These are phyloP conservation scores for Amblyraja radiata DNA, from an alignment of 2,797 vertebrate genomes.

Conservation along the genomic window DNA sequence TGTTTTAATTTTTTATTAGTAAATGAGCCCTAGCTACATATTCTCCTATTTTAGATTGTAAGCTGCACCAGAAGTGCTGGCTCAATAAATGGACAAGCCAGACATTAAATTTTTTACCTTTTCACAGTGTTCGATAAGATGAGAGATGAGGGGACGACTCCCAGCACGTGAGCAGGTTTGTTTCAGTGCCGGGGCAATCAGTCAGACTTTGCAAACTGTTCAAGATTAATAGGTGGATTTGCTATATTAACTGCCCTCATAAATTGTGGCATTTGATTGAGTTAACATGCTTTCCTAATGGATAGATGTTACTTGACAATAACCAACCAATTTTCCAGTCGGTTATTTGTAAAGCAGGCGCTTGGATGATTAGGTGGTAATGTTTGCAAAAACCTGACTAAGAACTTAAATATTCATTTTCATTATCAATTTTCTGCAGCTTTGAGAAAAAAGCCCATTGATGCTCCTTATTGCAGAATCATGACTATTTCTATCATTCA, in stretches of 20 bases:
- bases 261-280: not conserved
- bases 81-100: not conserved
- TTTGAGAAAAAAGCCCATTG: not conserved
- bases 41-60: not conserved
- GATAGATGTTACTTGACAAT: not conserved
- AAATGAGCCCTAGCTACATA: not conserved
- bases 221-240: not conserved
- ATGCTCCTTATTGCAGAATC: not conserved
- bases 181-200: slow-evolving; percentile 3
- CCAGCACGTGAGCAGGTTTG: not conserved
- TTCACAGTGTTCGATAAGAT: not conserved
- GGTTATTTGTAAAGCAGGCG: not conserved
- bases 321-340: not conserved
- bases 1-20: not conserved
- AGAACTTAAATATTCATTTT: not conserved
- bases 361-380: not conserved
- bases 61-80: not conserved
- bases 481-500: not conserved
- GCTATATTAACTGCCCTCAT: not conserved
- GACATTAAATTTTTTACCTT: not conserved
- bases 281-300: not conserved
- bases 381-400: not conserved
- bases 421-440: not conserved
- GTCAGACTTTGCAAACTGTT: not conserved
- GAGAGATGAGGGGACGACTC: not conserved